Conservation (phyloP, 2,888 invertebrate species). For the Asteroscopus sphinx region DNA sequence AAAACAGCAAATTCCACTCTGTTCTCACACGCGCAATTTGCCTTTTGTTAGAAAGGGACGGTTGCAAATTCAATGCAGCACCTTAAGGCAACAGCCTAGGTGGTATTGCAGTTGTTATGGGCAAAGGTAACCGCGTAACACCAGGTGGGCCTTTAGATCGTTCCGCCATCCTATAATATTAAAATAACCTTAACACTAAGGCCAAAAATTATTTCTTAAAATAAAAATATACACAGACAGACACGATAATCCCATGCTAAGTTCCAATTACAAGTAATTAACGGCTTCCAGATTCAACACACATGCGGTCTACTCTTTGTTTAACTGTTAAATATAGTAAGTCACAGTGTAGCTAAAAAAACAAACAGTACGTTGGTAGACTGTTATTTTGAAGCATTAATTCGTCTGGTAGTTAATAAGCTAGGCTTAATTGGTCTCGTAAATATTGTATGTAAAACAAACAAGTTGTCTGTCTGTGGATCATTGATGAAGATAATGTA, state of each 20-base stretch:
- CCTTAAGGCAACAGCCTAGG: too few relatives aligned
- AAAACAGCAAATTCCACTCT: too few relatives aligned
- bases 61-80: too few relatives aligned
- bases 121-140: too few relatives aligned
- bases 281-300: constrained; percentile 44
- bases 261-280: constrained; percentile 22
- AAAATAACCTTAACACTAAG: constrained; percentile 11
- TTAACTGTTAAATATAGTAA: constrained; percentile 64
- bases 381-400: constrained; percentile 75
- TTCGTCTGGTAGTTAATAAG: constrained; percentile 82
- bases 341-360: constrained; percentile 71
- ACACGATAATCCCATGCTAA: constrained; percentile 38
- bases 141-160: too few relatives aligned
- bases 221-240: too few relatives aligned
- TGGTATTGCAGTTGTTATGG: too few relatives aligned
- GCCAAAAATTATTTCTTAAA: constrained; percentile 31
- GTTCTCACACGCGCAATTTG: too few relatives aligned
- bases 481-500: constrained; percentile 60
- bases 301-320: constrained; percentile 41
- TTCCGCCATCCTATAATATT: too few relatives aligned
- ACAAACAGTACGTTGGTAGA: constrained; percentile 67
- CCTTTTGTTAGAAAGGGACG: too few relatives aligned
- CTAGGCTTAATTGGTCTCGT: constrained; percentile 81
- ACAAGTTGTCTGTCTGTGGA: constrained; percentile 73
- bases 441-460: constrained; percentile 85